phyloP scores from a whole-genome alignment of 2,888 invertebrate species.

The Parasteatoda lunata region DNA sequence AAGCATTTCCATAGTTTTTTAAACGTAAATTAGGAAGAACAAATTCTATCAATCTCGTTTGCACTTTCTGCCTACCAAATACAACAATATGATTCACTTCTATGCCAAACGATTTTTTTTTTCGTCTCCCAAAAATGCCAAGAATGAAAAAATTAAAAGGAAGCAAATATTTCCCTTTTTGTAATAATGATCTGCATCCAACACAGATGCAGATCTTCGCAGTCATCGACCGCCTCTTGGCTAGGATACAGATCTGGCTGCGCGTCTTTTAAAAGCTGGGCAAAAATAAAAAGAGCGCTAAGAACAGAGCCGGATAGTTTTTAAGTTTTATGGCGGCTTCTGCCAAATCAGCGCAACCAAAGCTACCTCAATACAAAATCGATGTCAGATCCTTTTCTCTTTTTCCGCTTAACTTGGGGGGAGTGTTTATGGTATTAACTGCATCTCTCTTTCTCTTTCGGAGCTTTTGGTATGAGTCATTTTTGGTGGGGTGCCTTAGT shows the following conservation, averaged over 20 bases:
- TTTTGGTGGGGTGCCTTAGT: constrained; percentile 15
- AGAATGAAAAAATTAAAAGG: neutral
- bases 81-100: too few species aligned
- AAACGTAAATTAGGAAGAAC: too few species aligned
- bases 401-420: constrained; percentile 57
- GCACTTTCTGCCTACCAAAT: too few species aligned
- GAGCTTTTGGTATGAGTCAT: constrained; percentile 45
- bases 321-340: constrained; percentile 50
- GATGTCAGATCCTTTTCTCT: constrained; percentile 30
- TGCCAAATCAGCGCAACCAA: constrained; percentile 53
- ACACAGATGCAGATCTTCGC: constrained; percentile 4
- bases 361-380: constrained; percentile 63
- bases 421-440: constrained; percentile 22
- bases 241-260: constrained; percentile 53
- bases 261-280: constrained; percentile 4
- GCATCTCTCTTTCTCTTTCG: constrained; percentile 10
- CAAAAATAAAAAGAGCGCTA: neutral
- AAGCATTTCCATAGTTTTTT: too few species aligned
- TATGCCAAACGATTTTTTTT: neutral
- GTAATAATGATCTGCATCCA: constrained; percentile 6
- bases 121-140: neutral
- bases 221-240: constrained; percentile 58
- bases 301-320: constrained; percentile 28
- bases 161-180: too few species aligned
- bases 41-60: too few species aligned